phyloP scores from a whole-genome alignment of 2,797 vertebrate genomes.

The Chrysocyon brachyurus region DNA sequence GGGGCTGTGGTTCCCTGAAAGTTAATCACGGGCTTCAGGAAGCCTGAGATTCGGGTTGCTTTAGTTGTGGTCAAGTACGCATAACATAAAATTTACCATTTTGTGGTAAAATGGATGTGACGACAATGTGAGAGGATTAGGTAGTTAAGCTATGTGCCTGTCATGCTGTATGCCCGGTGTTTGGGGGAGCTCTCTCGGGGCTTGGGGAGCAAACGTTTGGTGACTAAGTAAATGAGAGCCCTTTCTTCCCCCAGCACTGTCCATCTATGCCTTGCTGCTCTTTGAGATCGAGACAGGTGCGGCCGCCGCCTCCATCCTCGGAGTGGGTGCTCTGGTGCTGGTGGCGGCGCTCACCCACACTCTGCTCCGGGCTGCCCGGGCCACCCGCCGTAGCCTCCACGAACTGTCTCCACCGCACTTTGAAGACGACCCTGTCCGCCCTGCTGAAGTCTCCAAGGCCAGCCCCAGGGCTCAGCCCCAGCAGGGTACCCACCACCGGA shows the following conservation, averaged over 20 bases:
- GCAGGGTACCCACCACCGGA: slow-evolving; percentile 89
- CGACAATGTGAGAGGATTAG: not conserved
- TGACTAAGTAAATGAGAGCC: not conserved
- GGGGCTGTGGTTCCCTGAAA: not conserved
- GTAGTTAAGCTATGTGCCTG: not conserved
- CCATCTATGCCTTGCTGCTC: slow-evolving; percentile 93
- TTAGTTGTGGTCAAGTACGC: not conserved
- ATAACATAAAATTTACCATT: not conserved
- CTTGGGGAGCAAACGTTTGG: not conserved
- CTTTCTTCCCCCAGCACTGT: slow-evolving; percentile 90
- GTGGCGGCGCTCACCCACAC: slow-evolving; percentile 90
- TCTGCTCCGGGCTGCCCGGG: slow-evolving; percentile 88
- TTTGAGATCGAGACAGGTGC: slow-evolving; percentile 93
- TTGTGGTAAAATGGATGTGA: not conserved
- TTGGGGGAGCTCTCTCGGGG: not conserved
- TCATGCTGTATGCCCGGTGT: not conserved
- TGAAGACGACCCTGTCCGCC: slow-evolving; percentile 89
- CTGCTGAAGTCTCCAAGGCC: slow-evolving; percentile 84
- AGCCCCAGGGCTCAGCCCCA: slow-evolving; percentile 85
- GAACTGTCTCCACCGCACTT: slow-evolving; percentile 88
- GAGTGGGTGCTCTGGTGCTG: slow-evolving; percentile 91
- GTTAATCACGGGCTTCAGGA: not conserved
- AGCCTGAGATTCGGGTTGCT: not conserved
- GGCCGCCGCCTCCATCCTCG: slow-evolving; percentile 92
- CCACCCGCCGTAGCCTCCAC: slow-evolving; percentile 68